Conservation (phyloP, 2,113 vertebrate genomes). For the Pycnonotus jocosus region DNA sequence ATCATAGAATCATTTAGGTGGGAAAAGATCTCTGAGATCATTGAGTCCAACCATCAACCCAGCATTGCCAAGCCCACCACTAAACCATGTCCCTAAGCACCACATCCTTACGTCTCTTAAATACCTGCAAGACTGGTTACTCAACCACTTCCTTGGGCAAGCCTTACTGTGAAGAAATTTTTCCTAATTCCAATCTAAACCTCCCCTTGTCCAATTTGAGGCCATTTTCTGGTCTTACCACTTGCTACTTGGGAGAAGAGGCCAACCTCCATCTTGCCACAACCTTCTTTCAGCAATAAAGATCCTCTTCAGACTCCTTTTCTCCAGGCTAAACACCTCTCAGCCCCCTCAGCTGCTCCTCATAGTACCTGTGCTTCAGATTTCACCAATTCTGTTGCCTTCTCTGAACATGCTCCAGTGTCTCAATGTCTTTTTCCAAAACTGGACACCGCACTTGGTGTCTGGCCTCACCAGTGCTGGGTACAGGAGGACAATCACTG, state of each 20-base stretch:
- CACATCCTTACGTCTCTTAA: rapidly evolving
- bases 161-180: neutral
- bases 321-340: neutral
- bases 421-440: neutral
- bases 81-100: rapidly evolving
- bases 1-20: neutral
- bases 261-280: rapidly evolving
- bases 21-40: neutral
- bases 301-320: neutral
- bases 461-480: neutral
- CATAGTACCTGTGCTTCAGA: neutral
- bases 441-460: rapidly evolving
- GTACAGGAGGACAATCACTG: neutral
- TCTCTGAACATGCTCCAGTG: neutral
- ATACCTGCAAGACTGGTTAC: neutral
- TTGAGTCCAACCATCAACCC: neutral
- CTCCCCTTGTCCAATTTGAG: neutral
- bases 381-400: neutral
- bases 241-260: neutral
- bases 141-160: neutral
- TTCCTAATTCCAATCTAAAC: neutral
- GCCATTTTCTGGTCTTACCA: neutral
- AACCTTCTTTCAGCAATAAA: neutral
- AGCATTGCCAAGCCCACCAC: neutral
- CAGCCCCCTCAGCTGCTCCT: neutral